Conservation (phyloP, 2,113 vertebrate genomes). For the Otolemur garnettii region DNA sequence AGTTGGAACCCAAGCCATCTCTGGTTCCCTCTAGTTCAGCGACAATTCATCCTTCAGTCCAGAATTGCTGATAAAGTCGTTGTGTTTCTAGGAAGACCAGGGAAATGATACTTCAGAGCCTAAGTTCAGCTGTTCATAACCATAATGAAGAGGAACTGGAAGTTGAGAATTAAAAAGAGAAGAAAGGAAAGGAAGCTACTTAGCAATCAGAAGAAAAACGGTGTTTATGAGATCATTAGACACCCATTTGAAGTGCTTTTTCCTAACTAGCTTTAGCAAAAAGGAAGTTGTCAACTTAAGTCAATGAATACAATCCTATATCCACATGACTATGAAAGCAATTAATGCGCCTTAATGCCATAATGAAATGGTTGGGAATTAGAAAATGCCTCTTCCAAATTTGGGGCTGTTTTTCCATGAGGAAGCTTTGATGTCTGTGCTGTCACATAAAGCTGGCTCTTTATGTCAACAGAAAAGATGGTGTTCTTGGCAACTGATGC, state of each 20-base stretch:
- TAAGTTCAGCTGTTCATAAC: constrained; percentile 68
- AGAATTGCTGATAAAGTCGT: constrained; percentile 45
- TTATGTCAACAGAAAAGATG: constrained; percentile 40
- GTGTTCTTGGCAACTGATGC: neutral
- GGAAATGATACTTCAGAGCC: constrained; percentile 54
- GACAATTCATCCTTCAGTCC: constrained; percentile 33
- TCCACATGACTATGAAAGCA: constrained; percentile 44
- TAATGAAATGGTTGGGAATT: constrained; percentile 63
- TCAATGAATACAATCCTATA: constrained; percentile 36
- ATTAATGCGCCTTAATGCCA: constrained; percentile 63
- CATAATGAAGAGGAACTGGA: constrained; percentile 68
- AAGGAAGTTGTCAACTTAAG: constrained; percentile 51
- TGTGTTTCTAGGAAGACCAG: neutral
- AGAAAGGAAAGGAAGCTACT: constrained; percentile 75
- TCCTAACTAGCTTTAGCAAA: constrained; percentile 53
- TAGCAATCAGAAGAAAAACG: constrained; percentile 76
- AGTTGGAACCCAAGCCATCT: neutral
- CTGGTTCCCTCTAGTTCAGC: neutral
- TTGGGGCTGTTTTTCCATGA: neutral
- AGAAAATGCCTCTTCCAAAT: constrained; percentile 34
- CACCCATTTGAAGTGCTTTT: constrained; percentile 67
- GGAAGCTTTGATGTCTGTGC: constrained; percentile 42
- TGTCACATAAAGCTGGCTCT: constrained; percentile 48
- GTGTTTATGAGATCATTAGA: constrained; percentile 77
- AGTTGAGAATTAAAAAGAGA: constrained; percentile 70